Conservation (phyloP, 1,140 invertebrate species). For the Charaxes varanes region DNA sequence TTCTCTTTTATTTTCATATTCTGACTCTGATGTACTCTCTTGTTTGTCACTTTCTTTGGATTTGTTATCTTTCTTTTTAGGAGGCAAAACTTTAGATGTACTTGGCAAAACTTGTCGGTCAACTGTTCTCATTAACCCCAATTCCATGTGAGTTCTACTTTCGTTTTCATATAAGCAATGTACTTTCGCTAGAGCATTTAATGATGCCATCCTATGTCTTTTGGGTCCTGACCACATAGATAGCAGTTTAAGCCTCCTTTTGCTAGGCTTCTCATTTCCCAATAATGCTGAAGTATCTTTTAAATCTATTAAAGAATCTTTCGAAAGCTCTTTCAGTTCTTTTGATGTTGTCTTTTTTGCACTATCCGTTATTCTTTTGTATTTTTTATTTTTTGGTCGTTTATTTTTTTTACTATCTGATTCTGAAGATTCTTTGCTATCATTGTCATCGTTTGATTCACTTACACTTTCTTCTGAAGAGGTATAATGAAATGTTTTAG, state of each 20-base stretch:
- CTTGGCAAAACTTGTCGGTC: slow-evolving; percentile 51
- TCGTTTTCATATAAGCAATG: slow-evolving; percentile 94
- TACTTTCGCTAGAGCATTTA: slow-evolving; percentile 93
- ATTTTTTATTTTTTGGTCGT: slow-evolving; percentile 55
- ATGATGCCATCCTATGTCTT: slow-evolving; percentile 87
- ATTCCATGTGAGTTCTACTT: slow-evolving; percentile 80
- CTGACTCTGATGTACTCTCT: slow-evolving; percentile 66
- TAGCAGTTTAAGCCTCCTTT: slow-evolving; percentile 58
- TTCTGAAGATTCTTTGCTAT: slow-evolving; percentile 56
- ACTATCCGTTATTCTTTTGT: slow-evolving; percentile 54
- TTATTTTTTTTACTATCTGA: slow-evolving; percentile 49
- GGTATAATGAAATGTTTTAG: slow-evolving; percentile 46
- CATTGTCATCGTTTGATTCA: slow-evolving; percentile 65
- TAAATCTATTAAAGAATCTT: slow-evolving; percentile 61
- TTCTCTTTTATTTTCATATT: slow-evolving; percentile 65
- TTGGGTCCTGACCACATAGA: slow-evolving; percentile 80
- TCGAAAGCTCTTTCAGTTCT: slow-evolving; percentile 65
- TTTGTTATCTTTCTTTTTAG: slow-evolving; percentile 62
- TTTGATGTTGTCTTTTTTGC: slow-evolving; percentile 53
- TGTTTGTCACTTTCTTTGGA: slow-evolving; percentile 54
- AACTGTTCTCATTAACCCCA: slow-evolving; percentile 72
- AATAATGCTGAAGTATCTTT: slow-evolving; percentile 49
- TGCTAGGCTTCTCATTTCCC: slow-evolving; percentile 61
- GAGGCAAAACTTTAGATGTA: slow-evolving; percentile 41
- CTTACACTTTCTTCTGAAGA: slow-evolving; percentile 62